Conservation (phyloP, 2,797 vertebrate species). For the Strix occidentalis region DNA sequence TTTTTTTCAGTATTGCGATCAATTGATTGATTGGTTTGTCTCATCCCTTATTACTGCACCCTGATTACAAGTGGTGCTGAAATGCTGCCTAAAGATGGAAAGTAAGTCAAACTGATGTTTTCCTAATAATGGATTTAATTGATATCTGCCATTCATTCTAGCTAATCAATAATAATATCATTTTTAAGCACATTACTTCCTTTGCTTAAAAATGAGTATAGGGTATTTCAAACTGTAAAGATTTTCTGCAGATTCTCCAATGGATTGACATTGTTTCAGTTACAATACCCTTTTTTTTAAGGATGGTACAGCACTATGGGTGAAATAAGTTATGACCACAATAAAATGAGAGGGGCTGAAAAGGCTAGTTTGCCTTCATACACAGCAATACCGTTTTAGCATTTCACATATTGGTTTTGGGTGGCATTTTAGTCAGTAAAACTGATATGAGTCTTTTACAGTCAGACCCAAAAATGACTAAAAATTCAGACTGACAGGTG, state of each 20-base stretch:
- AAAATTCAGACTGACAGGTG: neutral
- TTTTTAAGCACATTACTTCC: neutral
- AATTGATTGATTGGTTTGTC: neutral
- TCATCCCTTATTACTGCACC: neutral
- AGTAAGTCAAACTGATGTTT: neutral
- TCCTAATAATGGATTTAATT: neutral
- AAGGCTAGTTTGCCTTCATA: neutral
- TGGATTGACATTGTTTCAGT: neutral
- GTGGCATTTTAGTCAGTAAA: neutral
- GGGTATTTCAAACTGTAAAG: neutral
- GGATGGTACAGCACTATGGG: neutral
- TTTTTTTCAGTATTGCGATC: neutral
- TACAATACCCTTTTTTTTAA: neutral
- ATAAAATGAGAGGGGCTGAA: neutral
- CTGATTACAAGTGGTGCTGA: neutral
- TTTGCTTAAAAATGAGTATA: neutral
- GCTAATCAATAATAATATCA: neutral
- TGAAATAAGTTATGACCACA: neutral
- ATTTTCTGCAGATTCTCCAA: neutral
- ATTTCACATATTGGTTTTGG: neutral
- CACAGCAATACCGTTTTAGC: neutral
- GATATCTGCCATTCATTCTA: neutral
- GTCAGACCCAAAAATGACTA: neutral
- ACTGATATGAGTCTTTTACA: neutral
- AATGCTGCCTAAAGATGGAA: neutral